Evolutionary conservation across 2,888 invertebrate genomes (phyloP), one percentile per base, ranked within the genome.

Genomic region (Odontocerum albicorne): DNA sequence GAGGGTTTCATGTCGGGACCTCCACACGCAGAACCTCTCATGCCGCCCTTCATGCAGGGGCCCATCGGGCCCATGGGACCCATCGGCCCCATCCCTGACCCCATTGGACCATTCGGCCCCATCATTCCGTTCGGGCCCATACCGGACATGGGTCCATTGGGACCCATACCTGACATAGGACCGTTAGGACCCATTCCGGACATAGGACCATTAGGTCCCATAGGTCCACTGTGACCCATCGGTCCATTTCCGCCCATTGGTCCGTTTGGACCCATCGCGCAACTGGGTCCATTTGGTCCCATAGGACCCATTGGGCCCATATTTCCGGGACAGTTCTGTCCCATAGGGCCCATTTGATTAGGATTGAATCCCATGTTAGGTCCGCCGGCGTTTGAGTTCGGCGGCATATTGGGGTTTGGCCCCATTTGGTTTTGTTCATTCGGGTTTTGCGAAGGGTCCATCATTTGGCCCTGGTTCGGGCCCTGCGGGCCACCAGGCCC

Each of bases 31-130:
- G 76, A 65, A 8, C 75, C 74, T 56, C 78, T 68, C 40, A 78
- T 76, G 1, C 75, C 75, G 45, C 77, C 76, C 72, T 77, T 78
- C 1, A 77, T 77, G 59, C 78, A 78, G 1, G 76, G 75, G 0
- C 76, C 76, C 77, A 78, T 75, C 0, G 77, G 75, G 12, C 75
- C 75, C 75, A 77, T 77, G 0, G 73, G 71, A 10, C 72, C 71
- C 50, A 72, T 73, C 3, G 73, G 72, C n/a, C 74, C 73, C 70
- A 77, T 76, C 69, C 74, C 74, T 55, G 71, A 72, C 1, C 73
- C 74, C 57, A 62, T 62, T 49, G 63, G 77, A 62, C 53, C 73
- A 67, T 72, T 62, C 3, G 63, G 60, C n/a, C 64, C 64, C 43
- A 62, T 62, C 22, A 62, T 68, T 61, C 57, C 70, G 65, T 75